phyloP scores from a whole-genome alignment of 2,797 vertebrate species.

The Telmatherina bonti region DNA sequence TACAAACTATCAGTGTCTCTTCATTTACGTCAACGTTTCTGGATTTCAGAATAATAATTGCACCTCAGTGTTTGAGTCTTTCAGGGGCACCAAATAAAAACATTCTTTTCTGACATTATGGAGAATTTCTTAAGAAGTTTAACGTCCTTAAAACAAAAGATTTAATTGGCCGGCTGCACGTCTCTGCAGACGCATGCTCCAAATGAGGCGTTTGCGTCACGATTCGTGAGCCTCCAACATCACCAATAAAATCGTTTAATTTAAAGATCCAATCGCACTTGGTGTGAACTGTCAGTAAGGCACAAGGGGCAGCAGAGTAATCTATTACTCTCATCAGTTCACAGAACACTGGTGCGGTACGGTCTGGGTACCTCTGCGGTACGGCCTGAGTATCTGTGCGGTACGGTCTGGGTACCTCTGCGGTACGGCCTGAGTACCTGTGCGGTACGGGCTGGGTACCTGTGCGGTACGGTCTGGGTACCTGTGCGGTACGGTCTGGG shows the following conservation, averaged over 20 bases:
- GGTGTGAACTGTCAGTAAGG: slow-evolving; percentile 56
- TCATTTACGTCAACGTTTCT: not conserved
- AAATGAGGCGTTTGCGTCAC: not conserved
- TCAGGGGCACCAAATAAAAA: not conserved
- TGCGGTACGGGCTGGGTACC: slow-evolving; percentile 12
- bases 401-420: no score
- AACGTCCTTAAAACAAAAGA: slow-evolving; percentile 12
- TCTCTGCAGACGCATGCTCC: slow-evolving; percentile 14
- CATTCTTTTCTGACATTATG: slow-evolving; percentile 3
- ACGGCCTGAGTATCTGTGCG: no score
- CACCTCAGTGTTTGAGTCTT: not conserved
- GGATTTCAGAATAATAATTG: slow-evolving; percentile 1
- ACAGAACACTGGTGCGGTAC: slow-evolving; percentile 16
- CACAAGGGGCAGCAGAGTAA: slow-evolving; percentile 29
- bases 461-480: no score
- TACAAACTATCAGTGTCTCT: not conserved
- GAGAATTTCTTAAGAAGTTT: not conserved
- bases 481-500: slow-evolving; percentile 12
- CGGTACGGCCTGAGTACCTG: no score
- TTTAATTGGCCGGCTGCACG: not conserved
- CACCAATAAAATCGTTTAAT: not conserved
- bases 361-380: no score
- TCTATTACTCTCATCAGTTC: slow-evolving; percentile 23
- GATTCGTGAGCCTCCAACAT: not conserved
- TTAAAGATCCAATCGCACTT: slow-evolving; percentile 44